phyloP scores from a whole-genome alignment of 2,113 vertebrate species.

The Blennius ocellaris region DNA sequence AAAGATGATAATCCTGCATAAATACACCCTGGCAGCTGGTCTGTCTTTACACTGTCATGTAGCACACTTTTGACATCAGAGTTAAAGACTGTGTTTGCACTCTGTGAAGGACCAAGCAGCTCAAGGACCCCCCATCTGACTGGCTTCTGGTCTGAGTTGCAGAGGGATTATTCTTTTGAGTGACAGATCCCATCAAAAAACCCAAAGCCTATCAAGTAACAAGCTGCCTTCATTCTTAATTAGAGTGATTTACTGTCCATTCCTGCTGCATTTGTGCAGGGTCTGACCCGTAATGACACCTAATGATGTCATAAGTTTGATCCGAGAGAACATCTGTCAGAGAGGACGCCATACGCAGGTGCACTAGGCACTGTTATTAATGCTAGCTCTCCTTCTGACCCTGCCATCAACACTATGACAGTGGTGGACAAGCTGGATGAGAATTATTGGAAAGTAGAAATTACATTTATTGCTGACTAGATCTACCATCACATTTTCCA shows the following conservation, averaged over 20 bases:
- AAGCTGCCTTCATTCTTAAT: slow-evolving; percentile 61
- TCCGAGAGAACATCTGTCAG: slow-evolving; percentile 58
- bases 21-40: slow-evolving; percentile 30
- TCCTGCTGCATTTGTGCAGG: slow-evolving; percentile 46
- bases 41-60: slow-evolving; percentile 15
- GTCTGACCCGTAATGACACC: slow-evolving; percentile 61
- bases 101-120: too few relatives aligned
- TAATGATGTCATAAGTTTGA: slow-evolving; percentile 64
- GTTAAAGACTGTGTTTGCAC: too few relatives aligned
- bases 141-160: too few relatives aligned
- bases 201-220: slow-evolving; percentile 57
- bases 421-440: slow-evolving; percentile 36
- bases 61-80: too few relatives aligned
- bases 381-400: slow-evolving; percentile 64
- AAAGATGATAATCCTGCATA: slow-evolving; percentile 42
- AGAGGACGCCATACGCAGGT: slow-evolving; percentile 26
- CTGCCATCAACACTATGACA: slow-evolving; percentile 45
- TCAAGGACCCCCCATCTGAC: too few relatives aligned
- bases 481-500: slow-evolving; percentile 57
- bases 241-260: slow-evolving; percentile 56
- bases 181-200: background rate
- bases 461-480: slow-evolving; percentile 55
- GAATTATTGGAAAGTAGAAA: slow-evolving; percentile 68
- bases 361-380: slow-evolving; percentile 59
- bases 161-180: too few relatives aligned